Percentiles rank a stretch among this genome's conserved stretches.
phyloP scores from a whole-genome alignment of 1,140 invertebrate genomes.

The Penaeus chinensis region DNA sequence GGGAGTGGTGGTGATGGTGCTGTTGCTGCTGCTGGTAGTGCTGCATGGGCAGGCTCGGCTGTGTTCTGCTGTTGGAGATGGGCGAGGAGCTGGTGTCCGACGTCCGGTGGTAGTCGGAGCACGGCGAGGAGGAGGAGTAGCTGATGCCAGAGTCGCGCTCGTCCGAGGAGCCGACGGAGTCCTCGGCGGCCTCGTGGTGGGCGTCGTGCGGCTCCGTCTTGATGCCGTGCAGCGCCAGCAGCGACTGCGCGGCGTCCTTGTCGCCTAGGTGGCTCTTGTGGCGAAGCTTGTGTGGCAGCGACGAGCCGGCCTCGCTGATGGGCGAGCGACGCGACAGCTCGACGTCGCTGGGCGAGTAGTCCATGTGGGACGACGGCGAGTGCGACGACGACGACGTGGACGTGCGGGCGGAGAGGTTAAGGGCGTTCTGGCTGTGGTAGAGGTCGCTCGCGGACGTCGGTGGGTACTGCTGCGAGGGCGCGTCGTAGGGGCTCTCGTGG shows the following conservation, averaged over 20 bases:
- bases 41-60: conserved; percentile 20
- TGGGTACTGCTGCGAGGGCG: conserved; percentile 40
- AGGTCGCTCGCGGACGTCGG: conserved; percentile 30
- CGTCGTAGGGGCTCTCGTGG: conserved; percentile 34
- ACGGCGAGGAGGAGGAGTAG: conserved; percentile 67
- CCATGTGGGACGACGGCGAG: conserved; percentile 55
- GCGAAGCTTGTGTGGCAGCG: conserved; percentile 87
- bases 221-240: conserved; percentile 57
- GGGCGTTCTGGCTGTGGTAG: conserved; percentile 50
- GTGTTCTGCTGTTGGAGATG: conserved; percentile 50
- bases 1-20: conserved; percentile 13
- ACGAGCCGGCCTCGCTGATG: conserved; percentile 65
- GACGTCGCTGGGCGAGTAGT: conserved; percentile 63
- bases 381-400: conserved; percentile 33
- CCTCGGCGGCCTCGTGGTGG: conserved; percentile 51
- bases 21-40: conserved; percentile 31
- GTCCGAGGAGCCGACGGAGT: conserved; percentile 70
- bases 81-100: conserved; percentile 75
- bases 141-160: conserved; percentile 90
- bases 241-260: conserved; percentile 62
- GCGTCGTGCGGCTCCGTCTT: conserved; percentile 61
- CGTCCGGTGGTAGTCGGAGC: conserved; percentile 46
- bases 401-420: conserved; percentile 61
- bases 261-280: conserved; percentile 92
- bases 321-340: conserved; percentile 48